phyloP scores from a whole-genome alignment of 1,140 invertebrate genomes.

The Chymomyza costata region DNA sequence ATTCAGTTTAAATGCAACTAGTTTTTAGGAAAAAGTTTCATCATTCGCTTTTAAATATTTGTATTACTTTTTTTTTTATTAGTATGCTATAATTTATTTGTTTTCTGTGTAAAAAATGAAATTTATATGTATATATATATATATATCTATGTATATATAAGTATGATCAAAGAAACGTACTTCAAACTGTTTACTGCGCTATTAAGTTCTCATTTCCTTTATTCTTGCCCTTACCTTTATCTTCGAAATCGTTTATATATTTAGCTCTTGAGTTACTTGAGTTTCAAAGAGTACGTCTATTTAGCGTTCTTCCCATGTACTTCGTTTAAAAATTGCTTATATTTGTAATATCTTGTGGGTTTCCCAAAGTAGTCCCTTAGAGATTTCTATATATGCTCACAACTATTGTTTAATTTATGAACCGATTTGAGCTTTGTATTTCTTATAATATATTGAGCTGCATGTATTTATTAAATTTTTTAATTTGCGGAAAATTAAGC shows the following conservation, averaged over 20 bases:
- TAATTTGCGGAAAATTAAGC: slow-evolving; percentile 35
- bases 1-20: slow-evolving; percentile 69
- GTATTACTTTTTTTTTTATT: slow-evolving; percentile 36
- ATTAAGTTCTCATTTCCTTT: slow-evolving; percentile 33
- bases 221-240: slow-evolving; percentile 11
- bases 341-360: slow-evolving; percentile 9
- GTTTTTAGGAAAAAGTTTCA: slow-evolving; percentile 70
- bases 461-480: neutral
- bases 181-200: slow-evolving; percentile 51
- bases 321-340: slow-evolving; percentile 60
- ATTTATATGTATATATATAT: slow-evolving; percentile 41
- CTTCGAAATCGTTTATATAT: slow-evolving; percentile 21
- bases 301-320: slow-evolving; percentile 30
- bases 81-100: slow-evolving; percentile 50
- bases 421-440: slow-evolving; percentile 12
- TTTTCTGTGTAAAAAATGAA: slow-evolving; percentile 61
- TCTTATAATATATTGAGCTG: slow-evolving; percentile 14
- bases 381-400: neutral
- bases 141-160: slow-evolving; percentile 20
- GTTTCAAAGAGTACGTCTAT: slow-evolving; percentile 54
- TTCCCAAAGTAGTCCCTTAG: no score
- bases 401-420: slow-evolving; percentile 24
- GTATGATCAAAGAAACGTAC: slow-evolving; percentile 48
- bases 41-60: slow-evolving; percentile 57
- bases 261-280: slow-evolving; percentile 26